phyloP scores from a whole-genome alignment of 1,140 invertebrate genomes.

The Berghia stephanieae region DNA sequence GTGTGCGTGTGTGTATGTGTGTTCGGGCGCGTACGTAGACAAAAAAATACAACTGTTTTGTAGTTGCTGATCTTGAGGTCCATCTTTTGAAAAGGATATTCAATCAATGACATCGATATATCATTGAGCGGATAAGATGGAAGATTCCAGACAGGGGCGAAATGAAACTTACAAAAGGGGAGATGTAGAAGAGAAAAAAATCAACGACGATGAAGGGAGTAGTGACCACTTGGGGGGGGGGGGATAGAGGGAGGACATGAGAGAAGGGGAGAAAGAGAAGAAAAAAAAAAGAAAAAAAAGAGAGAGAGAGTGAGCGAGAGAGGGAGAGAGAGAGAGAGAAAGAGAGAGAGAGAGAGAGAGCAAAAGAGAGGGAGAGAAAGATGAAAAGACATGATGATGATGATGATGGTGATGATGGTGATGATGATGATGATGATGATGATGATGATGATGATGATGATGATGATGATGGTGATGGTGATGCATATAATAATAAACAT shows the following conservation, averaged over 20 bases:
- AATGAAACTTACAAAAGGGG: too few relatives aligned
- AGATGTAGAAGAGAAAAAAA: too few relatives aligned
- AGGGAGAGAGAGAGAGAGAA: background rate
- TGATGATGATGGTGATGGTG: background rate
- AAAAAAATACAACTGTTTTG: background rate
- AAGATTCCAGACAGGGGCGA: too few relatives aligned
- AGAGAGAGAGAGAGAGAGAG: conserved; percentile 15
- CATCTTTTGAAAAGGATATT: background rate
- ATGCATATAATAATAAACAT: background rate
- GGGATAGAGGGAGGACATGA: background rate
- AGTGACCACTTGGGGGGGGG: background rate
- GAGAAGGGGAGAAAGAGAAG: too few relatives aligned
- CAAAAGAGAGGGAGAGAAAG: background rate
- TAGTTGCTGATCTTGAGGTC: background rate
- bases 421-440: background rate
- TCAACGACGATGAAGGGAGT: background rate
- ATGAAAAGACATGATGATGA: background rate
- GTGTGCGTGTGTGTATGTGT: conserved; percentile 14
- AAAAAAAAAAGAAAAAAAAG: too few relatives aligned
- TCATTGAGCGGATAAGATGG: too few relatives aligned
- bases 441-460: background rate
- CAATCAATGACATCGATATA: background rate
- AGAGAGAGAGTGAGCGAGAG: too few relatives aligned
- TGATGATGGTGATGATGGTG: background rate
- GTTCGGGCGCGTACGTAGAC: background rate